Evolutionary conservation across 2,888 invertebrate species (phyloP), one percentile per base, ranked within the genome.

Genomic region (Agrilus cyanescens): DNA sequence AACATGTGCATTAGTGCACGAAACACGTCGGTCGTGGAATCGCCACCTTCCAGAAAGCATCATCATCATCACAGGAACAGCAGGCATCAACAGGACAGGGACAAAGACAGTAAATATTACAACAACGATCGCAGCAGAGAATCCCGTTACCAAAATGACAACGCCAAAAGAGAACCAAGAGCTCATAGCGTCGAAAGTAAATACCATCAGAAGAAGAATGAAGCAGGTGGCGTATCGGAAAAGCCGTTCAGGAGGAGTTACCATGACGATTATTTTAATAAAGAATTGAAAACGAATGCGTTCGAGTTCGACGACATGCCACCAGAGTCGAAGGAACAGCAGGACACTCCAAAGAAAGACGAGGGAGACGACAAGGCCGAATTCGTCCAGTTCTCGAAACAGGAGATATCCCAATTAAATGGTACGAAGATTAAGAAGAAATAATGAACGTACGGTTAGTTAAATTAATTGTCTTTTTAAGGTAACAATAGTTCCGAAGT

Each of bases 291-390:
- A 38, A 50, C 51, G 33, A 57, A 51, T 38, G 59, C 61, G 16
- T 66, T 77, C 57, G 76, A 74, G 57, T 77, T 77, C 56, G 77
- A 77, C 52, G 75, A 74, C 53, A 72, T 75, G 33, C 61, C 63
- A 8, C 35, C 45, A 25, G 35, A 15, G 30, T 18, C 12, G 47
- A 66, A 71, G 32, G 68, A 68, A 35, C 36, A 43, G 30, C 65
- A 69, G 49, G 72, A 72, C 54, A 69, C 69, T 64, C 68, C 68
- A 57, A 52, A 51, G 36, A 46, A 45, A 20, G 49, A 49, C 14
- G 51, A 45, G 30, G 52, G 55, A 25, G 69, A 76, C 49, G 74
- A 69, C 16, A 71, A 72, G 57, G 68, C 67, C 53, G 73, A 76
- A 57, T 78, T 77, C 58, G 73, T 78, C 40, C 75, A 77, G 46